These are phyloP conservation scores for Phymorhynchus buccinoides DNA, from an alignment of 1,140 invertebrate genomes.

Conservation along the genomic window DNA sequence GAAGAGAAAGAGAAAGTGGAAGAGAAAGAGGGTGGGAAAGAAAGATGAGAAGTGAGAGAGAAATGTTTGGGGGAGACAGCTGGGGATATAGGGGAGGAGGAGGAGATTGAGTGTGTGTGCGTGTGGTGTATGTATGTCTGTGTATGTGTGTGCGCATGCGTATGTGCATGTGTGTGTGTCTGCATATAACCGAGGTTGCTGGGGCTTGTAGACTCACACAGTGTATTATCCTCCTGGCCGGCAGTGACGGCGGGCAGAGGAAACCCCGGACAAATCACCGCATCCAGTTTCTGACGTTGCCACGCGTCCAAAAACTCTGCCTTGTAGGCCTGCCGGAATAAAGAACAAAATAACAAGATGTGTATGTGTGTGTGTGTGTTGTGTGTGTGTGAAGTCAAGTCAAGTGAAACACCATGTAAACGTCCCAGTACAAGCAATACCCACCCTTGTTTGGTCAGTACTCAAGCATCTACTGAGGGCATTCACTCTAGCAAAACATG, in stretches of 20 bases:
- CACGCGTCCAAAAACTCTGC: conserved; percentile 21
- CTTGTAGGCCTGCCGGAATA: conserved; percentile 21
- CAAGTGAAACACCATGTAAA: too few species aligned
- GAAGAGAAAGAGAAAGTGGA: too few species aligned
- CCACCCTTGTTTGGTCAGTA: too few species aligned
- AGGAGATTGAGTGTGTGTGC: background rate
- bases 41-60: too few species aligned
- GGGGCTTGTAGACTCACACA: background rate
- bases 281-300: conserved; percentile 14
- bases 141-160: background rate
- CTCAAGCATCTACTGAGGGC: too few species aligned
- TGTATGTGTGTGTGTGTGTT: too few species aligned
- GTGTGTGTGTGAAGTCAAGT: too few species aligned
- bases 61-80: too few species aligned
- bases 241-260: conserved; percentile 12
- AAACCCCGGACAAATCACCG: conserved; percentile 2
- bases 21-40: too few species aligned
- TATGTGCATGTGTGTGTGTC: background rate
- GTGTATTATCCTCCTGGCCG: background rate
- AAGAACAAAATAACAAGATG: background rate
- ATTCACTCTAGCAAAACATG: too few species aligned
- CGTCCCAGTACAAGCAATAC: too few species aligned
- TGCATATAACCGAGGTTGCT: background rate
- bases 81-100: too few species aligned
- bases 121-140: background rate